A percentile compares a stretch with the other conserved stretches of the same genome.
These are phyloP conservation scores for Phodopus roborovskii DNA, from an alignment of 2,113 vertebrate genomes.

Conservation along the genomic window DNA sequence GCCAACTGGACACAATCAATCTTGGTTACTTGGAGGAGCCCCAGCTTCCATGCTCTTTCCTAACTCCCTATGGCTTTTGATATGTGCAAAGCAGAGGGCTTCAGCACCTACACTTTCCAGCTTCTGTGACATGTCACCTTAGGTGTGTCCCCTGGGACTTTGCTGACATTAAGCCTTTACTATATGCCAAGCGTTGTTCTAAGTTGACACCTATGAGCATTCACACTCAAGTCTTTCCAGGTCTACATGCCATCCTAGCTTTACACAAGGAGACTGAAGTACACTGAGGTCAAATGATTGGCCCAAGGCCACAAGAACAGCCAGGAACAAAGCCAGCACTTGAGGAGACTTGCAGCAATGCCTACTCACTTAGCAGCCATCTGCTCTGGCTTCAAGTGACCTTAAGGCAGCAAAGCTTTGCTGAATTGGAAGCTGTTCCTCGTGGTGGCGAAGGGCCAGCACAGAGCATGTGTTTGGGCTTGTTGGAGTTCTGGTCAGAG, in stretches of 20 bases:
- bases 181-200: neutral
- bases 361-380: neutral
- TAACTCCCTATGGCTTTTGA: neutral
- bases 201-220: neutral
- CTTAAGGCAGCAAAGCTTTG: neutral
- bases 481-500: neutral
- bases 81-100: too few species aligned
- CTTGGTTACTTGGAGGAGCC: rapidly evolving
- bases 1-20: neutral
- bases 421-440: neutral
- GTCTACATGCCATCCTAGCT: neutral
- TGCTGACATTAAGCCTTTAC: neutral
- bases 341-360: neutral
- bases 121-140: neutral
- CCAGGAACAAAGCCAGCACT: neutral
- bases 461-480: neutral
- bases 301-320: rapidly evolving
- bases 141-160: neutral
- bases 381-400: neutral
- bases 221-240: neutral
- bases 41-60: neutral
- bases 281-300: neutral
- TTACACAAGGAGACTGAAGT: neutral
- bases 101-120: neutral
- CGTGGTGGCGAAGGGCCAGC: neutral